Conservation (phyloP, 2,888 invertebrate species). For the Tricholauxania praeusta region DNA sequence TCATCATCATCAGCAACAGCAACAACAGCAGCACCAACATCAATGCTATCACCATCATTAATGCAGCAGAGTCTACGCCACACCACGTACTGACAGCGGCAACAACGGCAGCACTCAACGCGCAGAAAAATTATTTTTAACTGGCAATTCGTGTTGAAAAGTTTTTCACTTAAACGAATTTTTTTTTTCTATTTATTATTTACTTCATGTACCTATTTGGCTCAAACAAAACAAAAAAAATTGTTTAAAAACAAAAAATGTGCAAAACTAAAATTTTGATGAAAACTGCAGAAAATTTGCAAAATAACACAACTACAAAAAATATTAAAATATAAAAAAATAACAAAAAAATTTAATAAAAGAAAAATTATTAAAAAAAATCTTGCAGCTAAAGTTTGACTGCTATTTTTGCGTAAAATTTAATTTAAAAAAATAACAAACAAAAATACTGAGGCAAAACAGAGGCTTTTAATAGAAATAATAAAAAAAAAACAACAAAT, state of each 20-base stretch:
- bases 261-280: neutral
- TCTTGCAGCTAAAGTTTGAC: neutral
- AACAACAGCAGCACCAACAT: constrained; percentile 4
- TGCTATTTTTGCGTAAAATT: neutral
- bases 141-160: constrained; percentile 30
- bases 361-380: neutral
- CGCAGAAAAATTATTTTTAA: constrained; percentile 31
- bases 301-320: neutral
- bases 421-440: too few relatives aligned
- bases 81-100: constrained; percentile 6
- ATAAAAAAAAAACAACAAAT: neutral
- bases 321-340: neutral
- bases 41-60: constrained; percentile 3
- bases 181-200: neutral
- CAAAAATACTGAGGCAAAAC: too few relatives aligned
- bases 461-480: neutral
- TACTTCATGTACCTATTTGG: neutral
- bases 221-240: neutral
- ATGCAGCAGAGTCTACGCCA: constrained; percentile 19
- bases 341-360: neutral
- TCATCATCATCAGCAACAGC: neutral
- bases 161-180: constrained; percentile 24
- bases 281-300: constrained; percentile 3
- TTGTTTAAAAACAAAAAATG: neutral
- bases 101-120: neutral